These are phyloP conservation scores for Leptodirus hochenwartii DNA, from an alignment of 2,888 invertebrate genomes.

Conservation along the genomic window DNA sequence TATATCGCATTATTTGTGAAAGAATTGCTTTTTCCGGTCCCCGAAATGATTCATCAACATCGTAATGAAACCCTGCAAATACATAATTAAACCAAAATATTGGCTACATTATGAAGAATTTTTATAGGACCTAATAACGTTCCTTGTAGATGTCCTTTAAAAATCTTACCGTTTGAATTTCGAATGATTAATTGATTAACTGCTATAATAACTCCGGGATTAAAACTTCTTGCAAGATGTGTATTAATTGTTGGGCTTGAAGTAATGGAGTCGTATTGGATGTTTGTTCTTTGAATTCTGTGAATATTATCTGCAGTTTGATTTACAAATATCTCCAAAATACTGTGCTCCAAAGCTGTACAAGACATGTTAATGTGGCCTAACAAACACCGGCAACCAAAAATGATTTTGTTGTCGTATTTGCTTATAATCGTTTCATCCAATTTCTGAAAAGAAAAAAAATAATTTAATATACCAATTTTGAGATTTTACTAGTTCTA, in stretches of 20 bases:
- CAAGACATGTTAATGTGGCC: slow-evolving; percentile 30
- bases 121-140: too few species aligned
- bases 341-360: slow-evolving; percentile 25
- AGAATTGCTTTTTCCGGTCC: slow-evolving; percentile 48
- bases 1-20: slow-evolving; percentile 42
- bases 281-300: slow-evolving; percentile 18
- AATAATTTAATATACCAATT: not conserved
- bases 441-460: not conserved
- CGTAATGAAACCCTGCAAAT: slow-evolving; percentile 29
- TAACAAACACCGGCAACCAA: slow-evolving; percentile 26
- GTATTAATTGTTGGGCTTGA: slow-evolving; percentile 21
- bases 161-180: slow-evolving; percentile 21
- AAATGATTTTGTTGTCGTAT: slow-evolving; percentile 22
- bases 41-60: slow-evolving; percentile 49
- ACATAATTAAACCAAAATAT: too few species aligned
- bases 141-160: too few species aligned
- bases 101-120: too few species aligned
- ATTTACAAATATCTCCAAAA: slow-evolving; percentile 23
- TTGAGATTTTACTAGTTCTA: not conserved
- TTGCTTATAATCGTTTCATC: slow-evolving; percentile 11
- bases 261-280: too few species aligned
- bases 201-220: slow-evolving; percentile 24
- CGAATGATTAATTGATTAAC: slow-evolving; percentile 23
- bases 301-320: slow-evolving; percentile 23
- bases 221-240: slow-evolving; percentile 21